Percentiles rank a stretch among this genome's conserved stretches.
Evolutionary conservation across 2,797 vertebrate species (phyloP).

Genomic region (Halcyon badia): DNA sequence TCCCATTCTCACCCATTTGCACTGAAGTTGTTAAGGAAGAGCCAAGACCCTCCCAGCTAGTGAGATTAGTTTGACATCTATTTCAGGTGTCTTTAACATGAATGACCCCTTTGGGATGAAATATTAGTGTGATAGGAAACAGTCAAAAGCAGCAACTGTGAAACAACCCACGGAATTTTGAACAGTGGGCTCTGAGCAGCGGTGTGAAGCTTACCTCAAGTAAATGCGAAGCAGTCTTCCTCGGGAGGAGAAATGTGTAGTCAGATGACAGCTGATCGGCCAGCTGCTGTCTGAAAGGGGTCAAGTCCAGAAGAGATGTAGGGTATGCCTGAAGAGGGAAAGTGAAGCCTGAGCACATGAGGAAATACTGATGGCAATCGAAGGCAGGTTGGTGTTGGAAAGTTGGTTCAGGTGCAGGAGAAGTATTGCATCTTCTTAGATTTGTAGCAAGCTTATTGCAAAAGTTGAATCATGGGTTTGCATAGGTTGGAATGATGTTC

Average conservation of each 20-base stretch:
- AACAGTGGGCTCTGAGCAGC: background rate
- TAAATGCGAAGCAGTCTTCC: background rate
- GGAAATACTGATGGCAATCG: background rate
- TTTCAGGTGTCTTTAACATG: background rate
- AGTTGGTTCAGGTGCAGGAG: background rate
- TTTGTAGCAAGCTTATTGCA: background rate
- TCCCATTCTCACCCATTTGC: background rate
- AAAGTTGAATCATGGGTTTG: background rate
- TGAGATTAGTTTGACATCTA: background rate
- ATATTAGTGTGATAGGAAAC: background rate
- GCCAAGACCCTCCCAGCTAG: background rate
- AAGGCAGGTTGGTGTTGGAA: background rate
- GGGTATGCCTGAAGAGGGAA: background rate
- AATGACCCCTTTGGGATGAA: background rate
- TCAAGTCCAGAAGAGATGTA: background rate
- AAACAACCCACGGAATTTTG: background rate
- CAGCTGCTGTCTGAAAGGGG: background rate
- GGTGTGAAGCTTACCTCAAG: background rate
- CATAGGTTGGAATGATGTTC: background rate
- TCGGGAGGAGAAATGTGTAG: background rate
- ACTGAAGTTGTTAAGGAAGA: background rate
- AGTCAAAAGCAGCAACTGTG: background rate
- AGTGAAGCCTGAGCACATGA: background rate
- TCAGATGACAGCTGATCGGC: background rate
- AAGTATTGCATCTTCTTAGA: background rate